These are phyloP conservation scores for Okapia johnstoni DNA, from an alignment of 2,113 vertebrate species.

Conservation along the genomic window DNA sequence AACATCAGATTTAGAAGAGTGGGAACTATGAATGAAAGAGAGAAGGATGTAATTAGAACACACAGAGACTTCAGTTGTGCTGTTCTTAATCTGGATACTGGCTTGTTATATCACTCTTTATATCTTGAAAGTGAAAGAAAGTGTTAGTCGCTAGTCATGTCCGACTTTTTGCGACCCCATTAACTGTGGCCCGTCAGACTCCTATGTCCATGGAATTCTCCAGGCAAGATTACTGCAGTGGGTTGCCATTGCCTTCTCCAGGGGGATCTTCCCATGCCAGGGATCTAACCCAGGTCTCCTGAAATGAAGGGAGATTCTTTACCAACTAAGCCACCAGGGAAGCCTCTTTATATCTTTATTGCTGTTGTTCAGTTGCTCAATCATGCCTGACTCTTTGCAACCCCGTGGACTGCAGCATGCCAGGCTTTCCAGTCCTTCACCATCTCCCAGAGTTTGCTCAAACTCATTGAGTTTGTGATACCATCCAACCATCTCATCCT, in stretches of 20 bases:
- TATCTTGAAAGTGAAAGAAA: neutral
- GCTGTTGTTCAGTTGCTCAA: neutral
- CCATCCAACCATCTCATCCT: neutral
- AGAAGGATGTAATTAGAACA: neutral
- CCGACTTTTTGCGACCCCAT: neutral
- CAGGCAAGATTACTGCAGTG: neutral
- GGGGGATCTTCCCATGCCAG: neutral
- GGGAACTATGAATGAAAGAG: neutral
- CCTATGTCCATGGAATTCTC: neutral
- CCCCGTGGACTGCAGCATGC: neutral
- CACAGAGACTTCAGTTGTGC: neutral
- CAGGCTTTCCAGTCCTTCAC: neutral
- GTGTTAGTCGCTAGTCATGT: neutral
- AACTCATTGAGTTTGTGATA: neutral
- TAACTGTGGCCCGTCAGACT: neutral
- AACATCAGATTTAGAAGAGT: slow-evolving; percentile 17
- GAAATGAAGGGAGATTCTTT: neutral
- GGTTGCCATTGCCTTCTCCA: neutral
- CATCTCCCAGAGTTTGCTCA: neutral
- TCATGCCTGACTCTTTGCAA: neutral
- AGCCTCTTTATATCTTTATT: neutral
- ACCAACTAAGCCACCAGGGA: neutral
- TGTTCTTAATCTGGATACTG: neutral
- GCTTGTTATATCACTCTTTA: neutral
- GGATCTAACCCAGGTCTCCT: neutral